A percentile compares a stretch with the other conserved stretches of the same genome.
Evolutionary conservation across 2,113 vertebrate species (phyloP).

Genomic region (Siniperca knerii): DNA sequence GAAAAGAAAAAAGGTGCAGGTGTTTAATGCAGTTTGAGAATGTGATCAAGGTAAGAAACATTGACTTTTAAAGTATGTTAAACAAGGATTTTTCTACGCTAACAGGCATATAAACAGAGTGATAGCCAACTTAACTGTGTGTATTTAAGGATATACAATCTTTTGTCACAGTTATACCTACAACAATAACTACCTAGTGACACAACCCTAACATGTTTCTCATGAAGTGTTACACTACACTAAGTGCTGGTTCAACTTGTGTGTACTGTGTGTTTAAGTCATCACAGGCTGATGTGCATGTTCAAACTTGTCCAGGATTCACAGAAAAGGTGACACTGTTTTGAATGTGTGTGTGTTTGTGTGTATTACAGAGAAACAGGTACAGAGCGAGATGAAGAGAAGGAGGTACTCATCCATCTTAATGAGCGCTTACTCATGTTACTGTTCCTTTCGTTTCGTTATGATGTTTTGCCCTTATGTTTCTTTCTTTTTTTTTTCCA

Average conservation of each 20-base stretch:
- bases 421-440: conserved; percentile 35
- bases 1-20: neutral
- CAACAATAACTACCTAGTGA: conserved; percentile 32
- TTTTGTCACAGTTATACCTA: conserved; percentile 10
- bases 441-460: conserved; percentile 23
- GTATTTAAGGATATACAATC: neutral
- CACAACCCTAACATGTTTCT: conserved; percentile 48
- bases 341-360: conserved; percentile 29
- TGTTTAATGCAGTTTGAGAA: neutral
- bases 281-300: conserved; percentile 26
- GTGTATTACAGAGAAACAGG: conserved; percentile 30
- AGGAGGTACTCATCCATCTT: conserved; percentile 52
- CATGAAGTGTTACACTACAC: conserved; percentile 35
- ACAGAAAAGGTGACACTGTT: conserved; percentile 24
- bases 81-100: neutral
- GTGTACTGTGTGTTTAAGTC: conserved; percentile 38
- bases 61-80: neutral
- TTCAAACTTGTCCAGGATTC: conserved; percentile 62
- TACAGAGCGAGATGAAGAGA: conserved; percentile 15
- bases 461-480: neutral
- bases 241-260: conserved; percentile 59
- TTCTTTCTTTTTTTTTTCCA: neutral
- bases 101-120: neutral
- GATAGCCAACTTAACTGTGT: neutral
- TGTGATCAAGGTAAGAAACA: neutral